Evolutionary conservation across 2,888 invertebrate species (phyloP).

Genomic region (Acanthosepion pharaonis): DNA sequence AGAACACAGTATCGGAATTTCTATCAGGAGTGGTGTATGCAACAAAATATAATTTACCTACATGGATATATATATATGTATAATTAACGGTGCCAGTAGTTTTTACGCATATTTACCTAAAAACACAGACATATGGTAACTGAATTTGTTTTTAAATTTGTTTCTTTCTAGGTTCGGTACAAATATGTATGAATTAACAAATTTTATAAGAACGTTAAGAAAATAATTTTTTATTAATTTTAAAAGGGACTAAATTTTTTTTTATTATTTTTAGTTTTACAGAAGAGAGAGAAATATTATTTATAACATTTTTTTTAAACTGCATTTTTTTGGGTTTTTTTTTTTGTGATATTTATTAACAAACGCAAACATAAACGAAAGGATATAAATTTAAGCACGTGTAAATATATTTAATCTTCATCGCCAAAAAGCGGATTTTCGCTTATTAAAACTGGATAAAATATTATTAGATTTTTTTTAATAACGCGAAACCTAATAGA

Average conservation of each 20-base stretch:
- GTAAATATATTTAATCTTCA: background rate
- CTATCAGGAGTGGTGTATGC: background rate
- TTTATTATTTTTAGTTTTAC: background rate
- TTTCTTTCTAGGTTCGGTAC: background rate
- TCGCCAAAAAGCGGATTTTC: background rate
- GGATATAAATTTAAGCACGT: background rate
- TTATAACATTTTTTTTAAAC: background rate
- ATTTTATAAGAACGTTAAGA: background rate
- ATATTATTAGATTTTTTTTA: no score
- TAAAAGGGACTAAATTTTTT: background rate
- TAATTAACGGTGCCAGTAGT: background rate
- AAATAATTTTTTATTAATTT: background rate
- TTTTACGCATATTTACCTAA: background rate
- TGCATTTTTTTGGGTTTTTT: background rate
- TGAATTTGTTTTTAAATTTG: background rate
- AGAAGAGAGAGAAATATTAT: background rate
- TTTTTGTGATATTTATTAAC: conserved; percentile 2
- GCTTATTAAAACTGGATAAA: background rate
- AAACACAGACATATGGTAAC: background rate
- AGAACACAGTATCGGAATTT: background rate
- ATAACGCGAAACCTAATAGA: background rate
- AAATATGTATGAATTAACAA: background rate
- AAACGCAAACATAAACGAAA: background rate
- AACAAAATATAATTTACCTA: background rate
- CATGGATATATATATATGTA: background rate